Evolutionary conservation across 2,113 vertebrate genomes (phyloP), one percentile per base, ranked within the genome.

Genomic region (Phaetusa simplex): DNA sequence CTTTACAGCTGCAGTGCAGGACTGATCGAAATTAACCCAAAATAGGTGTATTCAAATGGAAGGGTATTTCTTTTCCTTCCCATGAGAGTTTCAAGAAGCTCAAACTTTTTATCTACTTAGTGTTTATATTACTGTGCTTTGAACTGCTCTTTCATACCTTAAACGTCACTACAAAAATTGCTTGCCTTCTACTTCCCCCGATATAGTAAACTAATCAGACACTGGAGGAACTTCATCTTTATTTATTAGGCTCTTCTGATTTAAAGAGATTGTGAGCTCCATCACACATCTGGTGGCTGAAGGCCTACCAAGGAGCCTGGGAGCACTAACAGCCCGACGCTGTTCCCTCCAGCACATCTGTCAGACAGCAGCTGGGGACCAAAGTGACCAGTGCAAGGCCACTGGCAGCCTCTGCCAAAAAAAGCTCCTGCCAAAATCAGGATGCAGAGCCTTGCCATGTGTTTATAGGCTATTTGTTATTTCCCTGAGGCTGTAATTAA

Each of bases 191-290:
- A 40, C 45, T 84, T 89, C 23, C 13, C 29, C 17, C 24, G 52
- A 10, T n/a, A 49, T 1, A 89, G 36, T 91, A 95, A 93, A 96
- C 86, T 89, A 93, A 95, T 67, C 64, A 76, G 43, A 72, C 58
- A n/a, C 16, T 40, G 62, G 18, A 92, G 15, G 14, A 84, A 36
- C 32, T 67, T 82, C 26, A 78, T 92, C 73, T 72, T 86, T 95
- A 92, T 96, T 96, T 95, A 97, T 97, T 96, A 89, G 49, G 86
- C 27, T 93, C 73, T 91, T 84, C 72, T 95, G 83, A 84, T 71
- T 64, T 92, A 65, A 93, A 97, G 56, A 87, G 80, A 95, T 91
- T 86, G 94, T 78, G 72, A 92, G 59, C 64, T 97, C 69, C 56
- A 93, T 52, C 86, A 64, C 43, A 78, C 76, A 95, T 86, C 85